Evolutionary conservation across 2,797 vertebrate species (phyloP), one percentile per base, ranked within the genome.

Genomic region (Bovichtus variegatus): DNA sequence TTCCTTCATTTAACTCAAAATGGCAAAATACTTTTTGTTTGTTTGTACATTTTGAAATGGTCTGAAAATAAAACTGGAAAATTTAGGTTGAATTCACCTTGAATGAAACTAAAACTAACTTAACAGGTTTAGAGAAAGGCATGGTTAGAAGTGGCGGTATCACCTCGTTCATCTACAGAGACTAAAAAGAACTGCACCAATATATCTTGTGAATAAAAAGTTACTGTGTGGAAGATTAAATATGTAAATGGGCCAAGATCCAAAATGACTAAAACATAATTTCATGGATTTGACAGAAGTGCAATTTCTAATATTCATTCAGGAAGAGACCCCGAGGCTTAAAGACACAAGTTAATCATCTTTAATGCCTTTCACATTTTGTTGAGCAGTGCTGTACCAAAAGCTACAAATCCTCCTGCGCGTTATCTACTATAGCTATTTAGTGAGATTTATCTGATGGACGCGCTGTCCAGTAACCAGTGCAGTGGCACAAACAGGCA

Each of bases 281-380:
- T 91, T 87, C 60, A 76, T 85, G 82, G 78, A 83, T 89, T 81
- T 73, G 74, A 82, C 54, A 71, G 38, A 80, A 72, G 57, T 69
- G 71, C 60, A 71, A 61, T 77, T 79, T 73, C 27, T 60, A 78
- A 86, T 70, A 79, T 82, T 79, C 69, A 71, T 63, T 57, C 59
- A 64, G 76, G 76, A 75, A 79, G 29, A 31, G 8, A 63, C 58
- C 79, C 76, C 41, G 29, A 69, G 77, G 71, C 75, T 67, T 74
- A 59, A 78, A 82, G 71, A 84, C 70, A 76, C 63, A 70, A 71
- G 47, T 73, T 89, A 89, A 90, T 92, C 79, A 83, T 73, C 58
- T 73, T 61, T 72, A 81, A 80, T 53, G 63, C 66, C 25, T 71
- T 57, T 72, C 16, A 53, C 31, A 81, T 77, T 63, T 58, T 67